These are phyloP conservation scores for Cariama cristata DNA, from an alignment of 2,113 vertebrate species.

Conservation along the genomic window DNA sequence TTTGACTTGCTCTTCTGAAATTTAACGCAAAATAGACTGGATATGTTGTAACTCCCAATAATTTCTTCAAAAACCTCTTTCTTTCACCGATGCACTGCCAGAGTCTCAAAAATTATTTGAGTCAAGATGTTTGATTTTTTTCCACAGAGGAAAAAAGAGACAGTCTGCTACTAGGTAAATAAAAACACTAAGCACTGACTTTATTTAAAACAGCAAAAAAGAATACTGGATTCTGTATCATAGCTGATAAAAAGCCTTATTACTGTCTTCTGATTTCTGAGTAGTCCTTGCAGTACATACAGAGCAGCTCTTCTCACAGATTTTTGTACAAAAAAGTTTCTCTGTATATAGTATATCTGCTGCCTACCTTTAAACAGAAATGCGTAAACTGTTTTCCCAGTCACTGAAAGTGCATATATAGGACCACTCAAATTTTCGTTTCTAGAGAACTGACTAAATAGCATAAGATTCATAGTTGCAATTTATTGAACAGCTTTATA, in stretches of 20 bases:
- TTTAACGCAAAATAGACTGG: rapidly evolving
- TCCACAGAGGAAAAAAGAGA: not conserved
- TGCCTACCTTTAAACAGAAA: not conserved
- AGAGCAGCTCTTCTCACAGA: not conserved
- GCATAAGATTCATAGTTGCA: not conserved
- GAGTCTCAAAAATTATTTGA: not conserved
- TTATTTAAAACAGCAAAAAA: not conserved
- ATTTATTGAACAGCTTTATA: slow-evolving; percentile 9
- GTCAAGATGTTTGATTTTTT: not conserved
- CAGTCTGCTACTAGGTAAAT: not conserved
- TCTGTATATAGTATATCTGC: not conserved
- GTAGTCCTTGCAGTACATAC: not conserved
- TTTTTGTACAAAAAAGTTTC: not conserved
- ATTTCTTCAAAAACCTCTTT: not conserved
- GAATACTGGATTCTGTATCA: not conserved
- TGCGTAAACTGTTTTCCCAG: not conserved
- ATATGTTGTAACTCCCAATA: not conserved
- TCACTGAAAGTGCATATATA: not conserved
- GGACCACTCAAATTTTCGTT: not conserved
- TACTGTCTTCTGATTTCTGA: not conserved
- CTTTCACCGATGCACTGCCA: not conserved
- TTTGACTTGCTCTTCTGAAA: not conserved
- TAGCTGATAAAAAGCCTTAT: not conserved
- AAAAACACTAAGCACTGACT: not conserved
- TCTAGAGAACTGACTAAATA: not conserved